A percentile compares a stretch with the other conserved stretches of the same genome.
These are phyloP conservation scores for Hydraecia micacea DNA, from an alignment of 2,888 invertebrate genomes.

Conservation along the genomic window DNA sequence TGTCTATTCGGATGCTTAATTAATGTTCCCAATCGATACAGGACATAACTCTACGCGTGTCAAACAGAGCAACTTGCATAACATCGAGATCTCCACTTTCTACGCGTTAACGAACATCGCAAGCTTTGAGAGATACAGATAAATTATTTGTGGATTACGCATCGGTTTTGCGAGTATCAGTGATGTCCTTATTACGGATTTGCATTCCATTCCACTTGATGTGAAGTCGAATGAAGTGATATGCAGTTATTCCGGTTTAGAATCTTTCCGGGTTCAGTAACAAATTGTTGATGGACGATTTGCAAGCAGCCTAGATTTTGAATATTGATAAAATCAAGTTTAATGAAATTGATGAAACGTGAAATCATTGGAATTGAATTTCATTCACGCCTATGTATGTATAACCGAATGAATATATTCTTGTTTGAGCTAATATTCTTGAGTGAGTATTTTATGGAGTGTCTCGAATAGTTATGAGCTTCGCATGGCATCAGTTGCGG, in stretches of 20 bases:
- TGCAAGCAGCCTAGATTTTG: slow-evolving; percentile 28
- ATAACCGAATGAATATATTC: slow-evolving; percentile 20
- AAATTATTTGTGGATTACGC: slow-evolving; percentile 36
- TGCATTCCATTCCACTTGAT: slow-evolving; percentile 37
- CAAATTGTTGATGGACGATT: not conserved
- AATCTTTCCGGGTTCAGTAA: slow-evolving; percentile 18
- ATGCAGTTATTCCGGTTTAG: slow-evolving; percentile 26
- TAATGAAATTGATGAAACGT: not conserved
- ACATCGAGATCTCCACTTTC: slow-evolving; percentile 70
- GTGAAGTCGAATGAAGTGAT: slow-evolving; percentile 23
- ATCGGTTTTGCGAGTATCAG: slow-evolving; percentile 9
- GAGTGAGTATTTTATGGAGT: slow-evolving; percentile 44
- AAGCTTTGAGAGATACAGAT: not conserved
- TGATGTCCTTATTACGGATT: slow-evolving; percentile 28
- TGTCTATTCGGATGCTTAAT: slow-evolving; percentile 50
- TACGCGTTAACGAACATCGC: slow-evolving; percentile 36
- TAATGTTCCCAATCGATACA: slow-evolving; percentile 57
- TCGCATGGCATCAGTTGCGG: slow-evolving; percentile 34
- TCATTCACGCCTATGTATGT: slow-evolving; percentile 13
- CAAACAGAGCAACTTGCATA: slow-evolving; percentile 63
- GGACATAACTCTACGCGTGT: slow-evolving; percentile 64
- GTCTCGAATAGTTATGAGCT: slow-evolving; percentile 42
- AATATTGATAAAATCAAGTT: slow-evolving; percentile 22
- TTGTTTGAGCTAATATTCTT: slow-evolving; percentile 22
- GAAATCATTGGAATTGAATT: slow-evolving; percentile 36